A percentile compares a stretch with the other conserved stretches of the same genome.
Conservation (phyloP, 2,113 vertebrate genomes). For the Cebus imitator region DNA sequence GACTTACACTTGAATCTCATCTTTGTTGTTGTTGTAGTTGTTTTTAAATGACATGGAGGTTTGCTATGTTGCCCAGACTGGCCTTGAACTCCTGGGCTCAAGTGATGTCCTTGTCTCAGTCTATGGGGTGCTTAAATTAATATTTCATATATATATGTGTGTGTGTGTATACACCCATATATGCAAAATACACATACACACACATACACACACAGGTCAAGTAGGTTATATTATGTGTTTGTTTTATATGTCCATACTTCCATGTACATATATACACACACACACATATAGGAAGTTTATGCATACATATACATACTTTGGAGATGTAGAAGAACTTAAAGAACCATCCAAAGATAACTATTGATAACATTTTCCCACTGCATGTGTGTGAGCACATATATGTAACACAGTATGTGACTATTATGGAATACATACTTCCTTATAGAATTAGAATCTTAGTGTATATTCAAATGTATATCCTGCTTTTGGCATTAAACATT, state of each 20-base stretch:
- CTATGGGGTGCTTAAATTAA: too few relatives aligned
- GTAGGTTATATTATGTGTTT: too few relatives aligned
- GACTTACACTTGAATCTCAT: not conserved
- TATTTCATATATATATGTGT: too few relatives aligned
- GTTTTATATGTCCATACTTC: too few relatives aligned
- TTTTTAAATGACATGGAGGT: not conserved
- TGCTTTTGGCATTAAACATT: not conserved
- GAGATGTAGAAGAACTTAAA: not conserved
- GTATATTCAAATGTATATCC: not conserved
- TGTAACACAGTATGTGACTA: not conserved
- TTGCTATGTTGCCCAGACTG: too few relatives aligned
- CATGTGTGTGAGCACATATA: not conserved
- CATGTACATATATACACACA: not conserved
- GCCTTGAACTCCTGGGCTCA: too few relatives aligned
- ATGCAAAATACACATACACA: too few relatives aligned
- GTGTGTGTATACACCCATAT: too few relatives aligned
- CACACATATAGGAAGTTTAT: too few relatives aligned
- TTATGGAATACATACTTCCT: not conserved
- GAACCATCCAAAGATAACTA: not conserved
- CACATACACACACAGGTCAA: too few relatives aligned
- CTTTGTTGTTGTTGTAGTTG: not conserved
- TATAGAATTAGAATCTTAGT: not conserved
- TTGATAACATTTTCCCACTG: not conserved
- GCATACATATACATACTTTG: not conserved
- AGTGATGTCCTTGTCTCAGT: too few relatives aligned